phyloP scores from a whole-genome alignment of 2,888 invertebrate genomes.

The Thumatha senex region DNA sequence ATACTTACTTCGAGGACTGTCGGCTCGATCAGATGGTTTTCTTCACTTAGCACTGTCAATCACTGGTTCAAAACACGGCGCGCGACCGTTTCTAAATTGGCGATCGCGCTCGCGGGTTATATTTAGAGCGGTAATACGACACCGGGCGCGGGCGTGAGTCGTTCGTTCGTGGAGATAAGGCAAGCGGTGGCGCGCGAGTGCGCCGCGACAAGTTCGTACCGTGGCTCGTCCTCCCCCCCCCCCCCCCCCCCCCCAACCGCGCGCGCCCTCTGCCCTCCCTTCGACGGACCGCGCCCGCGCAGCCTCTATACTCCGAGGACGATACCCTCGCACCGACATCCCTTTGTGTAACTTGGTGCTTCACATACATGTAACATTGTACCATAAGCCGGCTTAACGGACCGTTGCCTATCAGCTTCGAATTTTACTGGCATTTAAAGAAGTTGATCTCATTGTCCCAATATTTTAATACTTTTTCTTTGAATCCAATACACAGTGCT shows the following conservation, averaged over 20 bases:
- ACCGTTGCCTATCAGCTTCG: constrained; percentile 48
- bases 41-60: constrained; percentile 82
- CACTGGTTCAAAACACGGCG: constrained; percentile 81
- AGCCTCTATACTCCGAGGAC: constrained; percentile 59
- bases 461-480: neutral
- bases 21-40: constrained; percentile 57
- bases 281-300: constrained; percentile 35
- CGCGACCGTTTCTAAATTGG: constrained; percentile 80
- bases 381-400: constrained; percentile 20
- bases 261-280: constrained; percentile 1
- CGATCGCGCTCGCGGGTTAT: constrained; percentile 79
- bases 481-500: neutral
- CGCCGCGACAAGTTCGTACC: constrained; percentile 4
- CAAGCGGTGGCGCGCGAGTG: constrained; percentile 74
- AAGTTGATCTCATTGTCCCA: neutral
- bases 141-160: constrained; percentile 75
- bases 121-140: constrained; percentile 82
- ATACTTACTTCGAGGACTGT: constrained; percentile 69
- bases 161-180: constrained; percentile 66
- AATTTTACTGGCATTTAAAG: neutral
- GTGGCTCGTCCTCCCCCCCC: constrained; percentile 5
- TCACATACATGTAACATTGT: constrained; percentile 28
- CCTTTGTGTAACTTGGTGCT: constrained; percentile 41
- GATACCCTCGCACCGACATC: constrained; percentile 62
- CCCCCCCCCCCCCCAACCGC: constrained; percentile 8